These are phyloP conservation scores for Ectemnius continuus DNA, from an alignment of 2,888 invertebrate genomes.

Conservation along the genomic window DNA sequence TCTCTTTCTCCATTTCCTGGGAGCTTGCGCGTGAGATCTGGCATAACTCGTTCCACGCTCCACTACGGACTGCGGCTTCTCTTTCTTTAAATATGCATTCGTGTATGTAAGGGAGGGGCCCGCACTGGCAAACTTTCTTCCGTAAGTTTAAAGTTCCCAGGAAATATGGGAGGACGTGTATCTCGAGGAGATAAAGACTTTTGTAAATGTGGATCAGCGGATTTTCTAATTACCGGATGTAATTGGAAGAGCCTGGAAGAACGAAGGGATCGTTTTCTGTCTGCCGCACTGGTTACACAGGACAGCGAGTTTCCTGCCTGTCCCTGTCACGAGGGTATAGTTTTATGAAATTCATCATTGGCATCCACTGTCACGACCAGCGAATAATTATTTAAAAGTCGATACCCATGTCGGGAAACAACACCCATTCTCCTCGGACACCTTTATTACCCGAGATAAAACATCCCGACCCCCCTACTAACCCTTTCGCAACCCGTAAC, in stretches of 20 bases:
- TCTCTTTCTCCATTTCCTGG: neutral
- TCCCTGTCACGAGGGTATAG: too few relatives aligned
- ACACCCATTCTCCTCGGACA: neutral
- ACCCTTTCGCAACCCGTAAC: neutral
- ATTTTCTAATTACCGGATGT: too few relatives aligned
- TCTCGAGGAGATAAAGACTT: too few relatives aligned
- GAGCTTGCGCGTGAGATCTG: neutral
- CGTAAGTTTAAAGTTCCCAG: too few relatives aligned
- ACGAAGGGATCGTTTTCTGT: too few relatives aligned
- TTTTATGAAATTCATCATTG: too few relatives aligned
- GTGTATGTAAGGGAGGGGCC: neutral
- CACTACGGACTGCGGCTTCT: conserved; percentile 1
- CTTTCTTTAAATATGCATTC: conserved; percentile 1
- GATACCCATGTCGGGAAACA: neutral
- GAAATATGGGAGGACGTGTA: too few relatives aligned
- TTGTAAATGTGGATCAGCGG: too few relatives aligned
- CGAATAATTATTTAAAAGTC: neutral
- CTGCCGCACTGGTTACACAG: too few relatives aligned
- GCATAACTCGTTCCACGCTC: conserved; percentile 5
- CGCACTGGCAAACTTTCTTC: too few relatives aligned
- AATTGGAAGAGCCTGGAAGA: too few relatives aligned
- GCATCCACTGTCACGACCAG: neutral
- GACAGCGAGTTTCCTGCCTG: too few relatives aligned
- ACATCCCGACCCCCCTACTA: neutral
- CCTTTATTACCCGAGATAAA: neutral